phyloP scores from a whole-genome alignment of 2,888 invertebrate species.

The Neoscelio sp. region DNA sequence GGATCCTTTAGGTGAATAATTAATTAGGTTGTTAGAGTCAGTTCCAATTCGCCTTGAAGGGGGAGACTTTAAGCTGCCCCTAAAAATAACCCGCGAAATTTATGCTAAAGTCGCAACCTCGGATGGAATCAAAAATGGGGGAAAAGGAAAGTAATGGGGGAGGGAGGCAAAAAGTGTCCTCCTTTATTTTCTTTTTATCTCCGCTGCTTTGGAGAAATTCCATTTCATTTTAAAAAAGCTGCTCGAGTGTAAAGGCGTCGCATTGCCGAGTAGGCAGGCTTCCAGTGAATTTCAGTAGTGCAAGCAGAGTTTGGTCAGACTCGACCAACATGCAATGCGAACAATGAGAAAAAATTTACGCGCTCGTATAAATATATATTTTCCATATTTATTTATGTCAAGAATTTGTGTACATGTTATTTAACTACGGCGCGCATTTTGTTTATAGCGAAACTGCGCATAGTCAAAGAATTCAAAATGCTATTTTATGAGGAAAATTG shows the following conservation, averaged over 20 bases:
- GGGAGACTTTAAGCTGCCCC: slow-evolving; percentile 12
- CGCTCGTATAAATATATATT: slow-evolving; percentile 29
- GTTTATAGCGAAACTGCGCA: too few species aligned
- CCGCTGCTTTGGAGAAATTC: slow-evolving; percentile 63
- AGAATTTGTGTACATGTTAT: slow-evolving; percentile 23
- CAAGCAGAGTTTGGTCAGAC: slow-evolving; percentile 46
- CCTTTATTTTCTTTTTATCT: slow-evolving; percentile 65
- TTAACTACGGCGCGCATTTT: slow-evolving; percentile 29
- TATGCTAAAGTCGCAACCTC: slow-evolving; percentile 22
- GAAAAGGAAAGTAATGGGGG: neutral
- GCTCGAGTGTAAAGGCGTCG: slow-evolving; percentile 66
- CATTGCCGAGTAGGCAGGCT: slow-evolving; percentile 67
- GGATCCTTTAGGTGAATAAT: too few species aligned
- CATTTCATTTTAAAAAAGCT: slow-evolving; percentile 67
- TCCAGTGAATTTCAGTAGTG: slow-evolving; percentile 66
- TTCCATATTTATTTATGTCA: slow-evolving; percentile 23
- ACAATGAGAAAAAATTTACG: slow-evolving; percentile 50
- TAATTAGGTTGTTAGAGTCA: slow-evolving; percentile 11
- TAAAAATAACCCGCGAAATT: slow-evolving; percentile 22
- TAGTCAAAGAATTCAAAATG: too few species aligned
- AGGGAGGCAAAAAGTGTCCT: slow-evolving; percentile 34
- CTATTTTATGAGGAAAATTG: too few species aligned
- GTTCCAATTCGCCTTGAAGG: slow-evolving; percentile 9
- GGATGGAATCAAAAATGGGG: slow-evolving; percentile 28
- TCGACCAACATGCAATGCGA: slow-evolving; percentile 46